Percentiles rank a stretch among this genome's conserved stretches.
These are phyloP conservation scores for Hetaerina titia DNA, from an alignment of 2,888 invertebrate genomes.

Conservation along the genomic window DNA sequence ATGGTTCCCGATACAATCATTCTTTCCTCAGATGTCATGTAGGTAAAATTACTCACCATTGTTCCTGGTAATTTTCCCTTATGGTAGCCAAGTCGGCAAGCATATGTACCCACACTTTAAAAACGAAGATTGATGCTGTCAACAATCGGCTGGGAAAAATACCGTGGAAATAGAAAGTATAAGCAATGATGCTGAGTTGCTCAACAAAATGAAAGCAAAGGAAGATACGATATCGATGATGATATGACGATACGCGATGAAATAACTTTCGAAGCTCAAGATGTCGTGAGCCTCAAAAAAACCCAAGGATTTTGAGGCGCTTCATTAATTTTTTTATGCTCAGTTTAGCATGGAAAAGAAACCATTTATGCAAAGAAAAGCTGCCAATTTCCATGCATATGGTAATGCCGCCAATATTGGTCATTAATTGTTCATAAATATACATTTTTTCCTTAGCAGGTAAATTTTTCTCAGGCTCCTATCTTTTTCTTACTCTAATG, in stretches of 20 bases:
- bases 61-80: neutral
- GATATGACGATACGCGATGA: neutral
- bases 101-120: neutral
- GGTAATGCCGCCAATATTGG: neutral
- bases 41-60: neutral
- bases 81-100: neutral
- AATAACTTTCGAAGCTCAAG: slow-evolving; percentile 36
- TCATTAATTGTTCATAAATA: neutral
- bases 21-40: neutral
- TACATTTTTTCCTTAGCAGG: too few species aligned
- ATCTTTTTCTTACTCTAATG: too few species aligned
- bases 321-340: neutral
- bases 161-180: slow-evolving; percentile 42
- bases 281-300: neutral
- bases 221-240: neutral
- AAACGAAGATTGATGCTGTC: slow-evolving; percentile 8
- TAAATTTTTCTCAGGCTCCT: too few species aligned
- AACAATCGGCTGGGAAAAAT: neutral
- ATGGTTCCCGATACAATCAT: neutral
- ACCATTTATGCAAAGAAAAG: neutral
- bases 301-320: neutral
- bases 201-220: neutral
- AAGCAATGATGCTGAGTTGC: slow-evolving; percentile 42
- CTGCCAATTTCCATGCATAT: neutral
- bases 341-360: neutral